phyloP scores from a whole-genome alignment of 2,888 invertebrate genomes.

The Melinaea menophilus region DNA sequence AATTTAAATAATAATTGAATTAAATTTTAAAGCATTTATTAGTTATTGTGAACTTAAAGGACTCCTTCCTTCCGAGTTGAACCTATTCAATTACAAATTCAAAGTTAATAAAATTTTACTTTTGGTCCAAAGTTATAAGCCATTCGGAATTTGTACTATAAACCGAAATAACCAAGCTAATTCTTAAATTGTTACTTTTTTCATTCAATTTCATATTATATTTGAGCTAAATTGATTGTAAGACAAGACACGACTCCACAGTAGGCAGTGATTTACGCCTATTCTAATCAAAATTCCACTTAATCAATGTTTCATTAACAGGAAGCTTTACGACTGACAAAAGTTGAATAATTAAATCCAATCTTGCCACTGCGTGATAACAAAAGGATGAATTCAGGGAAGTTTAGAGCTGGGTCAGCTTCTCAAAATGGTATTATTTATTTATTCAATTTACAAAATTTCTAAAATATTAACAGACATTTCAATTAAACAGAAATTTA shows the following conservation, averaged over 20 bases:
- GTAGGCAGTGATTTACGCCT: not conserved
- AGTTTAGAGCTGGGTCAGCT: slow-evolving; percentile 4
- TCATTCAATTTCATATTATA: slow-evolving; percentile 17
- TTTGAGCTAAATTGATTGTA: slow-evolving; percentile 2
- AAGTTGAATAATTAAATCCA: slow-evolving; percentile 31
- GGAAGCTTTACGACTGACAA: slow-evolving; percentile 27
- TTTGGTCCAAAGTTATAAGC: too few species aligned
- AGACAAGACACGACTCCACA: not conserved
- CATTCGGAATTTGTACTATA: too few species aligned
- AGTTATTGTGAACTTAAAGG: too few species aligned
- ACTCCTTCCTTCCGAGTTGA: too few species aligned
- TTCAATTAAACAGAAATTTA: not conserved
- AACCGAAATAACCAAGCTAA: too few species aligned
- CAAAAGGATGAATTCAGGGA: slow-evolving; percentile 12
- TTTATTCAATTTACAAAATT: not conserved
- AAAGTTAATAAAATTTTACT: too few species aligned
- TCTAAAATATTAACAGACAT: not conserved
- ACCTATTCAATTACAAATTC: too few species aligned
- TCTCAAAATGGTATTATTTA: slow-evolving; percentile 1
- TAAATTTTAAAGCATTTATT: too few species aligned
- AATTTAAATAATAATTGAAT: too few species aligned
- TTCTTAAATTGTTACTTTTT: not conserved
- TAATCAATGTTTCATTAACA: slow-evolving; percentile 31
- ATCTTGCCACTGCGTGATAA: slow-evolving; percentile 26
- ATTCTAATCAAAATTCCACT: slow-evolving; percentile 30